Percentiles rank a stretch among this genome's conserved stretches.
phyloP scores from a whole-genome alignment of 2,113 vertebrate species.

The Cebidichthys violaceus region DNA sequence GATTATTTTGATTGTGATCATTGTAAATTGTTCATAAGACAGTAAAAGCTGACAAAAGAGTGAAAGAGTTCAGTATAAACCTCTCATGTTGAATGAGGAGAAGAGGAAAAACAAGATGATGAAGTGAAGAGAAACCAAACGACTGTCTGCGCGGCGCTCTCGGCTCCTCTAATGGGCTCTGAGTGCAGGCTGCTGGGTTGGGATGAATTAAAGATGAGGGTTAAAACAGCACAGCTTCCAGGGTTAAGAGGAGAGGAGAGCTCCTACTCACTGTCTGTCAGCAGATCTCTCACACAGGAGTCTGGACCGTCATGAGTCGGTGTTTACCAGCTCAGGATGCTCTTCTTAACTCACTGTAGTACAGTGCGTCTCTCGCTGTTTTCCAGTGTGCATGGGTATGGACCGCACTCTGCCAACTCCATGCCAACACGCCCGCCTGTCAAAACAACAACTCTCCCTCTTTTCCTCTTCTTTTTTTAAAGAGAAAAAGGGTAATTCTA shows the following conservation, averaged over 20 bases:
- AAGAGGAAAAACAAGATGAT: slow-evolving; percentile 50
- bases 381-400: slow-evolving; percentile 47
- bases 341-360: slow-evolving; percentile 29
- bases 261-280: no score
- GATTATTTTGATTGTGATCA: not conserved
- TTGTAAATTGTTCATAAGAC: not conserved
- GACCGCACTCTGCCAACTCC: slow-evolving; percentile 45
- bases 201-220: slow-evolving; percentile 94
- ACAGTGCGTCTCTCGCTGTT: slow-evolving; percentile 4
- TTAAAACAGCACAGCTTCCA: slow-evolving; percentile 88
- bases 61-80: not conserved
- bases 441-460: slow-evolving; percentile 76
- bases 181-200: slow-evolving; percentile 83
- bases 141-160: slow-evolving; percentile 76
- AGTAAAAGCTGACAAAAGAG: not conserved
- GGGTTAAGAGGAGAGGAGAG: slow-evolving; percentile 83
- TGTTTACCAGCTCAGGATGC: slow-evolving; percentile 17
- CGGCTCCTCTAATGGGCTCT: slow-evolving; percentile 53
- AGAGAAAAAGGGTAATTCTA: slow-evolving; percentile 78
- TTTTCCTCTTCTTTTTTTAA: slow-evolving; percentile 48
- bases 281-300: no score
- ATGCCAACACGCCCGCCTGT: slow-evolving; percentile 70
- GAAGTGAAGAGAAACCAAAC: slow-evolving; percentile 58
- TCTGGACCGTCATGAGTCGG: not conserved
- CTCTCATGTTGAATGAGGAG: slow-evolving; percentile 37